These are phyloP conservation scores for Agriopis marginaria DNA, from an alignment of 2,888 invertebrate species.

Conservation along the genomic window DNA sequence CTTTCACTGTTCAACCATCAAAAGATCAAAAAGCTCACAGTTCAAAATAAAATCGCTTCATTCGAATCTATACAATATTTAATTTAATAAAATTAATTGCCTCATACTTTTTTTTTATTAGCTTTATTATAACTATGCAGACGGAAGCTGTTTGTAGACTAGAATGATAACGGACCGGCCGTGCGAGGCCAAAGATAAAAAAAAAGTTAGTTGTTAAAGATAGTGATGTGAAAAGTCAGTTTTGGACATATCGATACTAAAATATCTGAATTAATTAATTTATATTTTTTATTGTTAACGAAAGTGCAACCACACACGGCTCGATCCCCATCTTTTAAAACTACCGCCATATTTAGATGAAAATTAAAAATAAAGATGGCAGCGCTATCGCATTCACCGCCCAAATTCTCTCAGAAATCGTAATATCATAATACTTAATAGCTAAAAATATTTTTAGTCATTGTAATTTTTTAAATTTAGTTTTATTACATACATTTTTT, in stretches of 20 bases:
- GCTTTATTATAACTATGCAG: slow-evolving; percentile 55
- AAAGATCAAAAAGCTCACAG: not conserved
- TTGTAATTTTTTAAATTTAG: slow-evolving; percentile 52
- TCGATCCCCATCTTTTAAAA: slow-evolving; percentile 52
- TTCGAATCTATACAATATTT: slow-evolving; percentile 54
- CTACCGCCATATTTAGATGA: slow-evolving; percentile 43
- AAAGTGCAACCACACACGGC: slow-evolving; percentile 51
- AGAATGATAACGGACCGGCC: slow-evolving; percentile 54
- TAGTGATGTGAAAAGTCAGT: slow-evolving; percentile 21
- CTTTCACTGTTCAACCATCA: too few species aligned
- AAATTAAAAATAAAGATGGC: slow-evolving; percentile 34
- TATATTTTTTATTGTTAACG: not conserved
- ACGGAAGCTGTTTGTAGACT: slow-evolving; percentile 77
- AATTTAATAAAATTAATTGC: slow-evolving; percentile 69
- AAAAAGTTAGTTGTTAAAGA: slow-evolving; percentile 35
- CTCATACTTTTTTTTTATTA: slow-evolving; percentile 51
- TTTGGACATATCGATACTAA: slow-evolving; percentile 14
- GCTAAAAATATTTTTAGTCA: slow-evolving; percentile 63
- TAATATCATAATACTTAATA: slow-evolving; percentile 71
- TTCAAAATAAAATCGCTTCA: slow-evolving; percentile 32
- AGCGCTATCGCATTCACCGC: slow-evolving; percentile 49
- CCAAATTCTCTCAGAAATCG: slow-evolving; percentile 53
- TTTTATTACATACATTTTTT: slow-evolving; percentile 68
- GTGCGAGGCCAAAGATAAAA: slow-evolving; percentile 49
- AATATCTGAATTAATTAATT: not conserved